phyloP scores from a whole-genome alignment of 1,140 invertebrate species.

The Chionoecetes opilio region DNA sequence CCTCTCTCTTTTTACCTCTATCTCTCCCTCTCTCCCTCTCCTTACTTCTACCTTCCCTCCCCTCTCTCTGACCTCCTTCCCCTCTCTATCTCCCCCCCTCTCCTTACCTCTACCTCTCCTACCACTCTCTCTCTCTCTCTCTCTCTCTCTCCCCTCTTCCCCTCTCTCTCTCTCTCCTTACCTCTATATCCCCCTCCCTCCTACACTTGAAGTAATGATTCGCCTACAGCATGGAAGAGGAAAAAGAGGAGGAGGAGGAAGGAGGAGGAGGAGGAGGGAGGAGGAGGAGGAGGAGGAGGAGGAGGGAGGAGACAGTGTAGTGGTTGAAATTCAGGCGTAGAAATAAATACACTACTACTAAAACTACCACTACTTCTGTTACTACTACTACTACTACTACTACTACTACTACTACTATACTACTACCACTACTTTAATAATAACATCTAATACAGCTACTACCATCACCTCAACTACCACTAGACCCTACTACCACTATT shows the following conservation, averaged over 20 bases:
- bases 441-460: too few species aligned
- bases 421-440: too few species aligned
- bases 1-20: too few species aligned
- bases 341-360: neutral
- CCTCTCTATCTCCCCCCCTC: neutral
- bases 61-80: too few species aligned
- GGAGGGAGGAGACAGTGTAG: neutral
- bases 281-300: too few species aligned
- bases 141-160: neutral
- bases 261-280: neutral
- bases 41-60: neutral
- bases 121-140: neutral
- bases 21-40: too few species aligned
- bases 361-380: too few species aligned
- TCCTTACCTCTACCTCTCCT: neutral
- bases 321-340: neutral
- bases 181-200: neutral
- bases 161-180: conserved; percentile 10
- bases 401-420: conserved; percentile 11
- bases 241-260: neutral
- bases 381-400: conserved; percentile 4
- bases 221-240: neutral
- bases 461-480: neutral
- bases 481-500: neutral
- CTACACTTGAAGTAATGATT: neutral